Evolutionary conservation across 2,888 invertebrate species (phyloP).

Genomic region (Microctonus brassicae): DNA sequence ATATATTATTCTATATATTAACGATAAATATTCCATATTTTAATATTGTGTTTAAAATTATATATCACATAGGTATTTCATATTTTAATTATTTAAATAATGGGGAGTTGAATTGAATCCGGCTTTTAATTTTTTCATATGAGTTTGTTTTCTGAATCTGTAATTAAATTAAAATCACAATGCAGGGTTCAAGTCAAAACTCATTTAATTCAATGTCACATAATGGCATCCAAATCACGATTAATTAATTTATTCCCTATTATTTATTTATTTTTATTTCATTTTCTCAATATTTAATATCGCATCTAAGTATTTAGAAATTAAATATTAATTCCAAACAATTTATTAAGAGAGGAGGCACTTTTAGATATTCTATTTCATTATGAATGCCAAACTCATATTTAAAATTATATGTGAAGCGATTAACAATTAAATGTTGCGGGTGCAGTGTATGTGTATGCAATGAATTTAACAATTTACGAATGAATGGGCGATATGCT

Average conservation of each 20-base stretch:
- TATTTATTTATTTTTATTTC: no score
- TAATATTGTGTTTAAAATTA: slow-evolving; percentile 61
- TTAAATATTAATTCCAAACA: slow-evolving; percentile 19
- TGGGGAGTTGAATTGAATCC: slow-evolving; percentile 58
- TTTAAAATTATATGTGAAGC: slow-evolving; percentile 21
- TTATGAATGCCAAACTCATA: slow-evolving; percentile 28
- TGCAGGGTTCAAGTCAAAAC: no score
- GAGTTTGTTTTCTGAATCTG: no score
- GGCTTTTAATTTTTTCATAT: slow-evolving; percentile 33
- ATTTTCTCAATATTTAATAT: not conserved
- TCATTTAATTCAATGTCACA: no score
- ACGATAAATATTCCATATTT: slow-evolving; percentile 55
- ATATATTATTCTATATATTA: slow-evolving; percentile 52
- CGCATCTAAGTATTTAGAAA: slow-evolving; percentile 4
- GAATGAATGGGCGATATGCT: slow-evolving; percentile 25
- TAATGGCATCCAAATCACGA: no score
- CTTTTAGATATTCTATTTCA: slow-evolving; percentile 44
- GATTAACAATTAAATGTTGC: slow-evolving; percentile 7
- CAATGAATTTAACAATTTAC: not conserved
- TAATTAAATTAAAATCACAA: no score
- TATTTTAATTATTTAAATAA: slow-evolving; percentile 56
- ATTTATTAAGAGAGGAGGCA: slow-evolving; percentile 39
- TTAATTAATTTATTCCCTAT: no score
- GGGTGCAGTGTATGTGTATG: not conserved
- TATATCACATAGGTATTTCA: slow-evolving; percentile 61